Percentiles rank a stretch among this genome's conserved stretches.
These are phyloP conservation scores for Macrophya annulata DNA, from an alignment of 2,888 invertebrate species.

Conservation along the genomic window DNA sequence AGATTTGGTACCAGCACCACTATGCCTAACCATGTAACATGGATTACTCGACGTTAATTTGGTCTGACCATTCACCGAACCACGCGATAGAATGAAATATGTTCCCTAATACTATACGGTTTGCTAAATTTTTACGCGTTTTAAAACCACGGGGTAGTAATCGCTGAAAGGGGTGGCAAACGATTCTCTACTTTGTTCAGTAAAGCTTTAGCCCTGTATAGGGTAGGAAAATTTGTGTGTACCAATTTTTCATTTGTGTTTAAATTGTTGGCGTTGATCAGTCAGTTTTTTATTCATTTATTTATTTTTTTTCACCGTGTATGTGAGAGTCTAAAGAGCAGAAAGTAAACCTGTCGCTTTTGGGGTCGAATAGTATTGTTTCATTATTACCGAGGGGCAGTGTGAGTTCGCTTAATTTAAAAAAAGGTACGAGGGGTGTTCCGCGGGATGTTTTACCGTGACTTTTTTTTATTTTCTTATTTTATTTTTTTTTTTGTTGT, in stretches of 20 bases:
- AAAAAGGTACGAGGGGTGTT: neutral
- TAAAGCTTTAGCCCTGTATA: neutral
- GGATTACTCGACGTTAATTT: conserved; percentile 7
- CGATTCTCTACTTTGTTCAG: conserved; percentile 45
- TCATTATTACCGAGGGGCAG: conserved; percentile 32
- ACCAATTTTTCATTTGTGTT: neutral
- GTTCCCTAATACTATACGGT: conserved; percentile 25
- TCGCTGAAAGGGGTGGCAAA: conserved; percentile 37
- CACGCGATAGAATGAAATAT: neutral
- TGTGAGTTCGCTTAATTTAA: neutral
- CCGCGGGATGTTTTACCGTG: neutral
- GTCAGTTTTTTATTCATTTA: conserved; percentile 1
- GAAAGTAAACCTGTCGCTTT: neutral
- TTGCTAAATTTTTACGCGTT: neutral
- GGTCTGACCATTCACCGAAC: neutral
- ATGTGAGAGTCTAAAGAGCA: neutral
- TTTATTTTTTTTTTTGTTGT: neutral
- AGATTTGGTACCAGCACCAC: neutral
- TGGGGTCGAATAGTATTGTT: neutral
- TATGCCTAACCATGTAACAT: neutral
- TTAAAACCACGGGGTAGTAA: conserved; percentile 49
- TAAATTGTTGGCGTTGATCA: too few species aligned
- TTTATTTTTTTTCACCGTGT: neutral
- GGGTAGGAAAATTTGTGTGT: neutral
- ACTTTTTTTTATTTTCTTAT: neutral